A percentile compares a stretch with the other conserved stretches of the same genome.
Conservation (phyloP, 2,797 vertebrate genomes). For the Xerus rutilus region DNA sequence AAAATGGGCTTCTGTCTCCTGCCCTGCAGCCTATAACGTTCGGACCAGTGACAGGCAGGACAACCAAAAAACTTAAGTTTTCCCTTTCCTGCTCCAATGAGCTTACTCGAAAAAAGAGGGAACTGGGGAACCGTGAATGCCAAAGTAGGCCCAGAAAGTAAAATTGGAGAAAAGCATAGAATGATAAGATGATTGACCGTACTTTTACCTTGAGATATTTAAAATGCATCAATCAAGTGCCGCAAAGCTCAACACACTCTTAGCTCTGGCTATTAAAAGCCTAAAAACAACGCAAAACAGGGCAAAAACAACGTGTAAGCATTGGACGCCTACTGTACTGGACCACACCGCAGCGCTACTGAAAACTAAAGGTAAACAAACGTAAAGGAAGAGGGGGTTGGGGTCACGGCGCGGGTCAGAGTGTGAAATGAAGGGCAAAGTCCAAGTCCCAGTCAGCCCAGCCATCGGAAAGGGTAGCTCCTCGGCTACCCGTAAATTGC, state of each 20-base stretch:
- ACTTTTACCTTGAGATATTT: background rate
- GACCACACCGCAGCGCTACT: background rate
- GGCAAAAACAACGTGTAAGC: background rate
- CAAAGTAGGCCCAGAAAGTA: background rate
- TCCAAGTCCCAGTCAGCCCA: background rate
- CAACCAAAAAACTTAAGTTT: background rate
- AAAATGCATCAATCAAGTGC: background rate
- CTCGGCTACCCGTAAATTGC: accelerated
- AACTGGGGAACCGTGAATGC: background rate
- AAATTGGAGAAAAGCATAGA: background rate
- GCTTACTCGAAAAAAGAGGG: background rate
- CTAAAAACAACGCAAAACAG: background rate
- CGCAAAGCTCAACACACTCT: background rate
- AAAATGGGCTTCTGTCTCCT: background rate
- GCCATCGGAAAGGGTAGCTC: background rate
- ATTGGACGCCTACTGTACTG: background rate
- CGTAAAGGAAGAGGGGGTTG: background rate
- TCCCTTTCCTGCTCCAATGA: background rate
- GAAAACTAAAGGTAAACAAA: background rate
- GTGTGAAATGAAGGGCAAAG: background rate
- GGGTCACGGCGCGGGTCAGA: background rate
- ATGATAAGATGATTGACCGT: no score
- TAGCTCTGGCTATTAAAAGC: background rate
- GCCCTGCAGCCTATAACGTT: background rate
- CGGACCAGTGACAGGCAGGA: background rate